Evolutionary conservation across 1,140 invertebrate species (phyloP), one percentile per base, ranked within the genome.

Genomic region (Neuroterus valhalla): DNA sequence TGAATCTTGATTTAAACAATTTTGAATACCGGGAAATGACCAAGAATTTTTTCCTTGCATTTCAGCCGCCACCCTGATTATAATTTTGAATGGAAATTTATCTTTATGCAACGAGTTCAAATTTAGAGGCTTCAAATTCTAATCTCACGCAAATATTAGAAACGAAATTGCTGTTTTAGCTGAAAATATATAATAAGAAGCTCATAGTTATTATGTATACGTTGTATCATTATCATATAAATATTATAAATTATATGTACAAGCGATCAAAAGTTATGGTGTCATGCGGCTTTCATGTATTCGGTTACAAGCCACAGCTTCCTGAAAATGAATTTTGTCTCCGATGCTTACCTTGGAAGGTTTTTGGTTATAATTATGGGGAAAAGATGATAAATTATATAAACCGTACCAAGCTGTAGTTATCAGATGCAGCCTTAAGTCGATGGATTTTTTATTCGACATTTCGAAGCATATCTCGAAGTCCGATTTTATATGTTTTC

Each of bases 381-480:
- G 6, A 38, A 38, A 38, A 38, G 10, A 8, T 0, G 31, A 62
- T 4, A 55, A 55, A 55, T 55, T 55, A 38, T 52, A 62, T 62
- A 62, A 62, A 31, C 55, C 55, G 55, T 62, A 62, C 55, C 55
- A 62, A 62, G 55, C 55, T 62, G 26, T 15, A 23, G 26, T 2
- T 38, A 38, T 31, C 14, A 62, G 8, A 23, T 23, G 0, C 55
- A 23, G 55, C 55, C 55, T 62, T 31, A 31, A 62, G 23, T 62
- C 55, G 55, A 62, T 62, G n/a, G 14, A 62, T 15, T 50, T 48
- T 15, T 14, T 12, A 62, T n/a, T 62, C 55, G 55, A 62, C 23
- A 62, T n/a, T 62, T 38, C 55, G 55, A 62, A 31, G 55, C 55
- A 82, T 81, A 82, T 82, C 77, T 71, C 50, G 26, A 74, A 75